Evolutionary conservation across 2,113 vertebrate species (phyloP), one percentile per base, ranked within the genome.

Genomic region (Pomatostomus ruficeps): DNA sequence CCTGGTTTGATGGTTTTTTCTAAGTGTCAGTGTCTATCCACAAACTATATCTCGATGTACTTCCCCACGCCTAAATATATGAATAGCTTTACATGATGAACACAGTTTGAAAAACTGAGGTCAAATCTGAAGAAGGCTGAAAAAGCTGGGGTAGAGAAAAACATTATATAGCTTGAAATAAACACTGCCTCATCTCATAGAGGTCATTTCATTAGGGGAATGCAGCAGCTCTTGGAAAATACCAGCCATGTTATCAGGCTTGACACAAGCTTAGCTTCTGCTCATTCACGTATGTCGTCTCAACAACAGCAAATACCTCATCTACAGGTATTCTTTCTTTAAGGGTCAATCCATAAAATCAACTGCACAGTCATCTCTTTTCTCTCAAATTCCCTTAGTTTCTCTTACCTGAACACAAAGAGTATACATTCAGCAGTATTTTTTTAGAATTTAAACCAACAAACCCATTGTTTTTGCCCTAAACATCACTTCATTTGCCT

Each of bases 1-100:
- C 90, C 80, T 86, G 18, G 43, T 84, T 84, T 66, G 76, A 42
- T 35, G 11, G 1, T 9, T 93, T 90, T 95, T 91, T 40, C 66
- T 75, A 68, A 63, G 72, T 76, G 89, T 92, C 94, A 94, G 65
- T 78, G 87, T 90, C 82, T 85, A 95, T 94, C 88, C 79, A 84
- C 52, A 77, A 49, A 88, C 62, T 52, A 10, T 21, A 46, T 93
- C 58, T 73, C 89, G 88, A 93, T 68, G 62, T 70, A 77, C 42
- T 54, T 77, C 21, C 65, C 49, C 0, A 0, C 49, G 88, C 46
- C 66, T 73, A 49, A 59, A 42, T 86, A 29, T 21, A 85, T 23
- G 57, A 95, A 91, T 46, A 91, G 68, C 79, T 81, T 65, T 68
- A 84, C 48, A 68, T 62, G 43, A 91, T 29, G 49, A 94, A 58